Conservation (phyloP, 2,113 vertebrate species). For the Vanacampus margaritifer region DNA sequence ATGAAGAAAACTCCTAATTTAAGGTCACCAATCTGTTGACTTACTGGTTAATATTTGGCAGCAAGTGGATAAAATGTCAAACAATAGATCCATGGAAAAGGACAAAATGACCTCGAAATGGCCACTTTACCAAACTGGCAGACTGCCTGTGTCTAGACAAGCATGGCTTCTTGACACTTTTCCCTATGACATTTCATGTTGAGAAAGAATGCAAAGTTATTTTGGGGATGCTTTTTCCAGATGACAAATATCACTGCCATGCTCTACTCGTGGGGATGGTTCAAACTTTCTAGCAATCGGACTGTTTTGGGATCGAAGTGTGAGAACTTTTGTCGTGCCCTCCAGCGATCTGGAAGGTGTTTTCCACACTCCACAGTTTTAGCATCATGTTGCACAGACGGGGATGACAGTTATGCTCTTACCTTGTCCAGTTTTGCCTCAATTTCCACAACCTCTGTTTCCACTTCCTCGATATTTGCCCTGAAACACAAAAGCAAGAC, state of each 20-base stretch:
- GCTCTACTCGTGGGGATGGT: not conserved
- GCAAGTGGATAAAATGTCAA: not conserved
- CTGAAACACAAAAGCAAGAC: conserved; percentile 67
- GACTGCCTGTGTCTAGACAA: not conserved
- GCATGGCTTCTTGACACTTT: not conserved
- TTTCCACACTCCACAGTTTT: not conserved
- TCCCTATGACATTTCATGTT: not conserved
- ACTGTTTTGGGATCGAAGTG: not conserved
- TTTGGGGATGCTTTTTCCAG: not conserved
- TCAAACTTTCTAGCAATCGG: not conserved
- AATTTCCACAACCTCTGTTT: conserved; percentile 95
- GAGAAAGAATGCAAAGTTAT: not conserved
- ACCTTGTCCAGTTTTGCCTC: conserved; percentile 98
- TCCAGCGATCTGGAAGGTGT: not conserved
- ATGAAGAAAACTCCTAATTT: not conserved
- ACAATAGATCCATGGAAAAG: not conserved
- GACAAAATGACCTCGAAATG: not conserved
- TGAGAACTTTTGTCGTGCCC: not conserved
- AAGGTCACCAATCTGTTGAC: not conserved
- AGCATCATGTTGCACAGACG: not conserved
- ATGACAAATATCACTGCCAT: not conserved
- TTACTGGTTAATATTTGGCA: not conserved
- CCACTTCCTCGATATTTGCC: conserved; percentile 95
- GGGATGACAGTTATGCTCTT: conserved; percentile 30
- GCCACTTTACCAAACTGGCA: not conserved